phyloP scores from a whole-genome alignment of 2,797 vertebrate genomes.

The Eulemur albifrons region DNA sequence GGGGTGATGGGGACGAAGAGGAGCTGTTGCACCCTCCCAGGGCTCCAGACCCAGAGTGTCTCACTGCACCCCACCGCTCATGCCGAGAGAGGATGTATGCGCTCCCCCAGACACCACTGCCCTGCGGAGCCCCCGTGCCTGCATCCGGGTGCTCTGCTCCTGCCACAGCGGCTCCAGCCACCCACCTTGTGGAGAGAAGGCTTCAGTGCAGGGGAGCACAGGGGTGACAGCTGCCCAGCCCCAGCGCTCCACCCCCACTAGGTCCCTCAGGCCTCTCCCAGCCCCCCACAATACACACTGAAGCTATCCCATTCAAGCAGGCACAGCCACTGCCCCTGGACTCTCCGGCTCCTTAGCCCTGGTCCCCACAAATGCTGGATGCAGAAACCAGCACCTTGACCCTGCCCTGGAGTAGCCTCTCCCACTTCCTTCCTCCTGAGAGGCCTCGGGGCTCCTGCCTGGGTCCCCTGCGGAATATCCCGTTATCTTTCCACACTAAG shows the following conservation, averaged over 20 bases:
- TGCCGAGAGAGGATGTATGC: not conserved
- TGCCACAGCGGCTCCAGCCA: slow-evolving; percentile 81
- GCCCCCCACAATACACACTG: no score
- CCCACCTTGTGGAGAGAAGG: not conserved
- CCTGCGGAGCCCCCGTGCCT: slow-evolving; percentile 76
- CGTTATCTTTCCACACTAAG: not conserved
- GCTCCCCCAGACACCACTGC: not conserved
- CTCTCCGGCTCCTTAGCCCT: not conserved
- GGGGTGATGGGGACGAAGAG: not conserved
- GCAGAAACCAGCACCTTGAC: not conserved
- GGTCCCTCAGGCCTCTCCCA: not conserved
- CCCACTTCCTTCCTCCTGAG: not conserved
- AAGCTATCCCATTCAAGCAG: not conserved
- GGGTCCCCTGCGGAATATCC: not conserved
- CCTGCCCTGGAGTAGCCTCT: not conserved
- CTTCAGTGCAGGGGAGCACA: not conserved
- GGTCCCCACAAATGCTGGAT: not conserved
- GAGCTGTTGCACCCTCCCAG: no score
- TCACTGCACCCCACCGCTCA: not conserved
- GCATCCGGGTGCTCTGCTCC: slow-evolving; percentile 81
- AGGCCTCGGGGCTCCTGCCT: not conserved
- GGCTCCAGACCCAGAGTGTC: not conserved
- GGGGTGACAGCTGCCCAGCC: not conserved
- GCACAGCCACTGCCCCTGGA: not conserved
- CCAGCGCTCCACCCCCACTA: not conserved